Evolutionary conservation across 2,113 vertebrate species (phyloP).

Genomic region (Tenebrosternarchus preto): DNA sequence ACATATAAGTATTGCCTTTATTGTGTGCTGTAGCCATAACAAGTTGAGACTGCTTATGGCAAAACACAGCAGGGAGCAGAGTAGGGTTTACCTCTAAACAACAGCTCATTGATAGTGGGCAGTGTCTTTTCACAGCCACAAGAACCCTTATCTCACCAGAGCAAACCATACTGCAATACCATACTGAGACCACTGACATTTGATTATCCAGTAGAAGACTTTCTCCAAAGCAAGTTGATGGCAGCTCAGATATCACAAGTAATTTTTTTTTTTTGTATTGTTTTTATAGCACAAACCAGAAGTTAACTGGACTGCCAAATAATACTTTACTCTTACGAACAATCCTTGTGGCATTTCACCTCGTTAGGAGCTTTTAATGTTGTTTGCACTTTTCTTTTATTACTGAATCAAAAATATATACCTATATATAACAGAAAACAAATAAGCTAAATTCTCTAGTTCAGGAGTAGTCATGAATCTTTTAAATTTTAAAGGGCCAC

Average conservation of each 20-base stretch:
- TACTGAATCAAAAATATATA: no score
- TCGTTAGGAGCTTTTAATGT: not conserved
- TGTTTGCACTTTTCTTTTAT: no score
- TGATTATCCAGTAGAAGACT: not conserved
- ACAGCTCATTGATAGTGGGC: slow-evolving; percentile 45
- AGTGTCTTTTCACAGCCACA: slow-evolving; percentile 25
- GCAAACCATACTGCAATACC: slow-evolving; percentile 25
- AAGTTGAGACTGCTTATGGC: slow-evolving; percentile 69
- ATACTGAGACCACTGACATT: not conserved
- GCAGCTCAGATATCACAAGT: slow-evolving; percentile 23
- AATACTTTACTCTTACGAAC: not conserved
- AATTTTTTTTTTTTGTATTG: not conserved
- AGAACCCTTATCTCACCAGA: slow-evolving; percentile 31
- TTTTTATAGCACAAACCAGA: not conserved
- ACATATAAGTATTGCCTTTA: slow-evolving; percentile 66
- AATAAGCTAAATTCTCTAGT: no score
- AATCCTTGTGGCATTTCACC: slow-evolving; percentile 5
- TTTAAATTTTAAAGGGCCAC: no score
- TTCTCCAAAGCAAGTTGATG: slow-evolving; percentile 10
- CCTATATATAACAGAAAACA: no score
- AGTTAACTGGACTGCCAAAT: slow-evolving; percentile 6
- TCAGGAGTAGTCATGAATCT: no score
- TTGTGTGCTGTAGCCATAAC: slow-evolving; percentile 73
- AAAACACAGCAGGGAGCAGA: slow-evolving; percentile 61
- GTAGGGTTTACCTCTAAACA: slow-evolving; percentile 72